Evolutionary conservation across 1,140 invertebrate species (phyloP).

Genomic region (Drosophila kohkoa): DNA sequence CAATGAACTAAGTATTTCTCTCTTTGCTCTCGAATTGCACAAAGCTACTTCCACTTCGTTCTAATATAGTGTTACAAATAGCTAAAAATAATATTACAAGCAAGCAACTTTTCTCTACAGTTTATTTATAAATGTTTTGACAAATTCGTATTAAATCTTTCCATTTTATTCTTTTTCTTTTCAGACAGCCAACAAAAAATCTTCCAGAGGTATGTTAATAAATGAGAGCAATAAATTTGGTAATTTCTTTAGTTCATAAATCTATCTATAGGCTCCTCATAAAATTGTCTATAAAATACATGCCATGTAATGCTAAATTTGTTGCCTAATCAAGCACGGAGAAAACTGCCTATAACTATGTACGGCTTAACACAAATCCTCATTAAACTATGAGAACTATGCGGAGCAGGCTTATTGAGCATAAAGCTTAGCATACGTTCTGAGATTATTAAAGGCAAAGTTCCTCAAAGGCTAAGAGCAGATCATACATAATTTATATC

Average conservation of each 20-base stretch:
- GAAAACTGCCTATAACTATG: neutral
- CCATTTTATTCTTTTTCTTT: conserved; percentile 12
- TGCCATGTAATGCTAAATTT: neutral
- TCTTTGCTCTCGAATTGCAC: neutral
- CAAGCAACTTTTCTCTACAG: neutral
- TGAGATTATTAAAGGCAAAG: conserved; percentile 12
- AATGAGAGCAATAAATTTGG: conserved; percentile 6
- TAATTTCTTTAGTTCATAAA: conserved; percentile 1
- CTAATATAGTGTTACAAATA: neutral
- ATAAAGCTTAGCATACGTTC: neutral
- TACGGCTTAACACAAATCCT: neutral
- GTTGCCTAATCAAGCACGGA: neutral
- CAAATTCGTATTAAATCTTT: conserved; percentile 1
- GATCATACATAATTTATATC: conserved; percentile 35
- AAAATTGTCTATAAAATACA: conserved; percentile 9
- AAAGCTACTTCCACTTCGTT: neutral
- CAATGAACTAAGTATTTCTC: neutral
- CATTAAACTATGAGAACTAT: conserved; percentile 7
- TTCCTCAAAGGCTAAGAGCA: conserved; percentile 14
- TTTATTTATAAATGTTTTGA: conserved; percentile 4
- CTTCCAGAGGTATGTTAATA: conserved; percentile 11
- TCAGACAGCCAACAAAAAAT: neutral
- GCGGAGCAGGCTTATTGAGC: neutral
- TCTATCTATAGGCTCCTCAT: neutral
- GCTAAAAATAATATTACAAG: neutral